Evolutionary conservation across 2,113 vertebrate species (phyloP), one percentile per base, ranked within the genome.

Genomic region (Chascanopsetta lugubris): DNA sequence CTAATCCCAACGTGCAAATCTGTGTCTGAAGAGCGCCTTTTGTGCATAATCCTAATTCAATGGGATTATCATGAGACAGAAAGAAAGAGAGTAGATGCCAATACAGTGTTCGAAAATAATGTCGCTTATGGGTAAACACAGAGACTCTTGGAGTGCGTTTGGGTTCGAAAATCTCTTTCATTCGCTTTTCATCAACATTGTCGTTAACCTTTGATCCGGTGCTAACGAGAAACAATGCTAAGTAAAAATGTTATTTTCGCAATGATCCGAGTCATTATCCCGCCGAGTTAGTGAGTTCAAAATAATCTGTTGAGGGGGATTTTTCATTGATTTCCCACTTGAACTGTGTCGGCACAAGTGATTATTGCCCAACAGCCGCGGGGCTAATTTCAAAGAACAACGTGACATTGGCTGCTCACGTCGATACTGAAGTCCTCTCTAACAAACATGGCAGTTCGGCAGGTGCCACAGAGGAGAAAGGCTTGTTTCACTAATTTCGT

Each of bases 1-100:
- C 79, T 77, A 82, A 87, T 82, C 75, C 77, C 73, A 62, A 80
- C 79, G 80, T 75, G 82, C 72, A 85, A 81, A 85, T 81, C 70
- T 73, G 42, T 71, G 70, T 79, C 38, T 72, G 67, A 81, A 80
- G 79, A 68, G 51, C 9, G 12, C 45, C 65, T 69, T 82, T 80
- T 84, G 62, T 72, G 42, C 45, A 51, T 83, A 74, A 80, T 85
- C 75, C 72, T 17, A 34, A 61, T 71, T 77, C 45, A 45, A 72
- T 53, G 38, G 70, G 51, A 79, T 75, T 77, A 72, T 25, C 36
- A 61, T 40, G 51, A 24, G 47, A 30, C 30, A 43, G 47, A 32
- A 61, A 46, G 55, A 51, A 72, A 42, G 67, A 20, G 49, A 62
- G 36, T 46, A 54, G 38, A 21, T 78, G 62, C 49, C 69, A 70